Percentiles rank a stretch among this genome's conserved stretches.
Conservation (phyloP, 2,888 invertebrate genomes). For the Lymantria monacha region DNA sequence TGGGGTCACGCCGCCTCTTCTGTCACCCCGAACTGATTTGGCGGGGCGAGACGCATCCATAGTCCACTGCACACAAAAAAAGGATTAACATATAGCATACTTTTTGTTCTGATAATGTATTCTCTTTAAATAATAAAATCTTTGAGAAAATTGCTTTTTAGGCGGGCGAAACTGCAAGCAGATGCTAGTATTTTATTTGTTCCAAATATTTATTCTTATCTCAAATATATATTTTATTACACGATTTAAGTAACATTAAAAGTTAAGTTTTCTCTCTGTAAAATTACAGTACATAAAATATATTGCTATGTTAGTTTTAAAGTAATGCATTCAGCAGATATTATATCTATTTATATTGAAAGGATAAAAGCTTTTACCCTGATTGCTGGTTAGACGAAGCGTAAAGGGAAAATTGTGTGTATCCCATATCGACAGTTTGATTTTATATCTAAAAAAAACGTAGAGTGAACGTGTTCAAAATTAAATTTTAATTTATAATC, state of each 20-base stretch:
- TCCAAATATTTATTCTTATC: neutral
- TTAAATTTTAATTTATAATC: too few relatives aligned
- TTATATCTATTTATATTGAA: neutral
- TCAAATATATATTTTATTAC: neutral
- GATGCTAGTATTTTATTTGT: too few relatives aligned
- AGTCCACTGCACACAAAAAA: too few relatives aligned
- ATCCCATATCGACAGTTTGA: neutral
- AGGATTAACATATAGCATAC: too few relatives aligned
- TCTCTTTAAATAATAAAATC: too few relatives aligned
- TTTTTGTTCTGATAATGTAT: too few relatives aligned
- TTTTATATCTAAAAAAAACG: neutral
- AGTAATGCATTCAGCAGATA: neutral
- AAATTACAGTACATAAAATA: neutral
- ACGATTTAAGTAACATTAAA: neutral
- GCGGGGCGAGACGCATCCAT: too few relatives aligned
- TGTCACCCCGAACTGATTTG: too few relatives aligned
- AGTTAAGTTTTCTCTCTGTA: neutral
- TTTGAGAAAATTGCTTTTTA: too few relatives aligned
- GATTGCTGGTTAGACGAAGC: conserved; percentile 3
- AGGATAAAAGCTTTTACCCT: neutral
- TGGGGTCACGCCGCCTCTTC: too few relatives aligned
- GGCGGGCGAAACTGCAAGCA: too few relatives aligned
- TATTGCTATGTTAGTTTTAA: neutral
- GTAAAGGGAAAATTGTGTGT: conserved; percentile 3
- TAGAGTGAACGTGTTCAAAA: too few relatives aligned